Evolutionary conservation across 2,113 vertebrate species (phyloP).

Genomic region (Periophthalmodon schlosseri): DNA sequence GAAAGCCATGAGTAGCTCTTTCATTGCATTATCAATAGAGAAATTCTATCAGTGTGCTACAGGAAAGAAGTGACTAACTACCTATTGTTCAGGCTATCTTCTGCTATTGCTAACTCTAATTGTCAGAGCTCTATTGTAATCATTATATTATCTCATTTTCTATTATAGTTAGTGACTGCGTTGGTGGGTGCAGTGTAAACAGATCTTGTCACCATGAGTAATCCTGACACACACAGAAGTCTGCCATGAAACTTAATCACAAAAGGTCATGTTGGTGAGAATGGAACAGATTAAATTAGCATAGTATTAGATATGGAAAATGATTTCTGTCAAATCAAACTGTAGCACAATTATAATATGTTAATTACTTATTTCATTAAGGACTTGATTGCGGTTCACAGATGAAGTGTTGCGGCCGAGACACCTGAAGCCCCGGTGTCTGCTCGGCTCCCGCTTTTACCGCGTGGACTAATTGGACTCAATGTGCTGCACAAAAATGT

Average conservation of each 20-base stretch:
- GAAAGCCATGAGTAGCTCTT: no score
- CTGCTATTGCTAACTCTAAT: background rate
- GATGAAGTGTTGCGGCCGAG: constrained; percentile 89
- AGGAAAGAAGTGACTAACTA: background rate
- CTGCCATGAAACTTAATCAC: constrained; percentile 98
- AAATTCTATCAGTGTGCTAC: background rate
- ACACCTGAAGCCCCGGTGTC: constrained; percentile 68
- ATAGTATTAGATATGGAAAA: constrained; percentile 99
- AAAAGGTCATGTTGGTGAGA: constrained; percentile 97
- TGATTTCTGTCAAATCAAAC: constrained; percentile 99
- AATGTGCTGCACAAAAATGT: constrained; percentile 52
- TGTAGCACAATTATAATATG: constrained; percentile 99
- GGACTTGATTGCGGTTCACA: constrained; percentile 96
- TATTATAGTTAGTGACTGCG: constrained; percentile 7
- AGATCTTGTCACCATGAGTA: constrained; percentile 10
- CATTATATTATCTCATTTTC: constrained; percentile 1
- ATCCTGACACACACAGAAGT: constrained; percentile 63
- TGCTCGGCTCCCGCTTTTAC: constrained; percentile 47
- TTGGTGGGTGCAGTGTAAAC: background rate
- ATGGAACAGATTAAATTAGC: constrained; percentile 99
- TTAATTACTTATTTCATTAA: constrained; percentile 99
- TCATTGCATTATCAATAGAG: background rate
- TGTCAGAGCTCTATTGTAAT: constrained; percentile 2
- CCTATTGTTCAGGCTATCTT: background rate
- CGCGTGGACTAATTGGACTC: constrained; percentile 60